Evolutionary conservation across 53 echinoderm and acorn worm species (phyloP), one percentile per base, ranked within the genome.

Genomic region (Antedon mediterranea): DNA sequence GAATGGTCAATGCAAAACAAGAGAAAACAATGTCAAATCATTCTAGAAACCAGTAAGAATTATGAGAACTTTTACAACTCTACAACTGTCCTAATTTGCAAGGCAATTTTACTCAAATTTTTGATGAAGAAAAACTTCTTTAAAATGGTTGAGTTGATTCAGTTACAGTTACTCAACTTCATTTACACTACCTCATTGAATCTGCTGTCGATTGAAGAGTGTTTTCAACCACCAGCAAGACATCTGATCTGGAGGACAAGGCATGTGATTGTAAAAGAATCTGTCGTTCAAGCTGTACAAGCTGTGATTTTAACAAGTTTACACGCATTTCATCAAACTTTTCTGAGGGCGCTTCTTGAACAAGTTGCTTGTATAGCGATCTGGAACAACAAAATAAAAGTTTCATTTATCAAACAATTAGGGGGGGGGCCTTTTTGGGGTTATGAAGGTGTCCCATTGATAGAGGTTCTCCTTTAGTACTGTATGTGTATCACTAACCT

Each of bases 211-310:
- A 74, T 42, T 86, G 88, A 0, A 93, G 72, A 31, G 79, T 82
- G 79, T 93, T 93, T 74, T 91, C 90, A 11, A 93, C 91, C 28
- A 84, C 87, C 70, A 93, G 77, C 15, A 93, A 74, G 71, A 89
- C 85, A 31, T 73, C 84, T 15, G 86, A 72, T 72, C 94, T 82
- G 15, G 90, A 86, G 43, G 81, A 85, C 41, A 93, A 74, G 14
- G 87, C 94, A 28, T 91, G 82, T 18, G 89, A 79, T 28, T 91
- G 89, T 34, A 93, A 76, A 43, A 93, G 71, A 3, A 93, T 84
- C 86, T 95, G 95, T 80, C 95, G 80, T 43, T 95, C 95, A 0
- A 95, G 88, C 71, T 95, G 95, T 28, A 95, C 85, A 26, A 95
- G 83, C 71, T 95, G 91, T 29, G 95, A 87, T 43, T 95, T 95